Percentiles rank a stretch among this genome's conserved stretches.
Conservation (phyloP, 2,888 invertebrate species). For the Clivina fossor region DNA sequence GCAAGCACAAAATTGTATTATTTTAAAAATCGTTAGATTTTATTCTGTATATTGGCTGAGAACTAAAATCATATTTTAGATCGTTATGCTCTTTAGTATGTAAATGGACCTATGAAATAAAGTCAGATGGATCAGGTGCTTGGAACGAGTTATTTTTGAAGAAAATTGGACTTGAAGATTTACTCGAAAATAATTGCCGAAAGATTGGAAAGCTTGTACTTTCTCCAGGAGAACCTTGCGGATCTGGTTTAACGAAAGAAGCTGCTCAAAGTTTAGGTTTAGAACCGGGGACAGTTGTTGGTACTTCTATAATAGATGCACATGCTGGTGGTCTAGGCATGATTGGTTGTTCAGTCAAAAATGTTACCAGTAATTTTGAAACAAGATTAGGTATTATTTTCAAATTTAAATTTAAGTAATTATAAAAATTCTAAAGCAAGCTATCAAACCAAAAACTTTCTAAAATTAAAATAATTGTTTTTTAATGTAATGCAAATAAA, state of each 20-base stretch:
- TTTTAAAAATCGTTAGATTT: too few species aligned
- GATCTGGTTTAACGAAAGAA: constrained; percentile 60
- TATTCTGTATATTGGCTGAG: too few species aligned
- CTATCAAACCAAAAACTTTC: too few species aligned
- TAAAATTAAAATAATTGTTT: too few species aligned
- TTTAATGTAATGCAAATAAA: too few species aligned
- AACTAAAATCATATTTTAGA: too few species aligned
- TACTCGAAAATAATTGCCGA: constrained; percentile 65
- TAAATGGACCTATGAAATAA: constrained; percentile 89
- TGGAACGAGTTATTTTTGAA: constrained; percentile 78
- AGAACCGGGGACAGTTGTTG: constrained; percentile 73
- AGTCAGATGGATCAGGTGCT: constrained; percentile 56
- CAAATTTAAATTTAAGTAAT: too few species aligned
- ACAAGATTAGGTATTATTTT: constrained; percentile 55
- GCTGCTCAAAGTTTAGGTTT: constrained; percentile 74
- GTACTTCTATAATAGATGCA: constrained; percentile 90
- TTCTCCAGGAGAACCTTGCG: constrained; percentile 73
- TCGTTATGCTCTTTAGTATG: constrained; percentile 91
- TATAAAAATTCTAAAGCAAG: too few species aligned
- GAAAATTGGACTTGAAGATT: constrained; percentile 73
- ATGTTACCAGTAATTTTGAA: constrained; percentile 52
- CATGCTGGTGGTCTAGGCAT: constrained; percentile 92
- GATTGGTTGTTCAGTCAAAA: constrained; percentile 67
- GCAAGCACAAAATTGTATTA: too few species aligned
- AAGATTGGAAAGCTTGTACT: constrained; percentile 70